These are phyloP conservation scores for Botia almorhae DNA, from an alignment of 2,797 vertebrate genomes.

Conservation along the genomic window DNA sequence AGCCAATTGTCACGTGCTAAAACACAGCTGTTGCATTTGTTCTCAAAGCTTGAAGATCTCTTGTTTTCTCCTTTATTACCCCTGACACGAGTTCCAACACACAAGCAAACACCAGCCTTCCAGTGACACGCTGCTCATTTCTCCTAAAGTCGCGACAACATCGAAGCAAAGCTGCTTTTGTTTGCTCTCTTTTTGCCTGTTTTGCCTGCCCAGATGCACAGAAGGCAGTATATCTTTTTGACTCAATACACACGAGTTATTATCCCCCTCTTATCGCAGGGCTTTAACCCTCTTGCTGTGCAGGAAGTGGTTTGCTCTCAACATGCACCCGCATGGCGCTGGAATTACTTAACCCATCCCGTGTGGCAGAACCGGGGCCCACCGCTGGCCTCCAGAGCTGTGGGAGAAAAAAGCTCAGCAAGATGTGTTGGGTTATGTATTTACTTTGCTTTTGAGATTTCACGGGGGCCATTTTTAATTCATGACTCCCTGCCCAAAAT, in stretches of 20 bases:
- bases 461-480: slow-evolving; percentile 42
- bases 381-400: neutral
- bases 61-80: slow-evolving; percentile 35
- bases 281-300: slow-evolving; percentile 42
- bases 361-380: slow-evolving; percentile 23
- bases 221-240: slow-evolving; percentile 54
- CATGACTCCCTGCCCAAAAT: slow-evolving; percentile 25
- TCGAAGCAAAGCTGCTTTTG: slow-evolving; percentile 61
- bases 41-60: slow-evolving; percentile 19
- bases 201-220: slow-evolving; percentile 66
- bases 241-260: slow-evolving; percentile 67
- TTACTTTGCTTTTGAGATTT: slow-evolving; percentile 29
- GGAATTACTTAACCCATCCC: slow-evolving; percentile 61
- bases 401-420: slow-evolving; percentile 5
- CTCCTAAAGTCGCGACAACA: slow-evolving; percentile 56
- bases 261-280: slow-evolving; percentile 60
- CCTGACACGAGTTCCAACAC: neutral
- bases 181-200: slow-evolving; percentile 58
- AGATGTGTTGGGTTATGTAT: slow-evolving; percentile 34
- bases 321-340: slow-evolving; percentile 55
- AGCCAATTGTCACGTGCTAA: slow-evolving; percentile 12
- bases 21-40: slow-evolving; percentile 40
- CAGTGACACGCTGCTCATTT: slow-evolving; percentile 60
- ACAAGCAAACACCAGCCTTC: slow-evolving; percentile 41
- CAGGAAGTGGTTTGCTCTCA: slow-evolving; percentile 65